Percentiles rank a stretch among this genome's conserved stretches.
phyloP scores from a whole-genome alignment of 2,113 vertebrate species.

The Bujurquina vittata region DNA sequence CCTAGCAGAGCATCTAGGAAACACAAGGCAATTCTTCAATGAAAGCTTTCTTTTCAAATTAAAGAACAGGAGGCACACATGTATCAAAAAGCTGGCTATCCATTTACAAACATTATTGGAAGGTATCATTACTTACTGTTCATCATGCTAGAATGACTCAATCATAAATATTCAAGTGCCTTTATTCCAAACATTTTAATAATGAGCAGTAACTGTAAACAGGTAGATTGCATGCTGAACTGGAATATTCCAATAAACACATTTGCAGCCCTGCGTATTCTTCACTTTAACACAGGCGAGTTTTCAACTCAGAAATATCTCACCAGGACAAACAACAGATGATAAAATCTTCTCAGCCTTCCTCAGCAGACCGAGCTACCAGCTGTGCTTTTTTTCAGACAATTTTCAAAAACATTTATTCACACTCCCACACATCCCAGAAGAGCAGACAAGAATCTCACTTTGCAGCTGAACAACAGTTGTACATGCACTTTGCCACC shows the following conservation, averaged over 20 bases:
- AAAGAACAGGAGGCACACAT: neutral
- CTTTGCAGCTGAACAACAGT: neutral
- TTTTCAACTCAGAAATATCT: slow-evolving; percentile 2
- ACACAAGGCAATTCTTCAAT: too few relatives aligned
- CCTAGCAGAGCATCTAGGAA: neutral
- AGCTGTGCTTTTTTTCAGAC: slow-evolving; percentile 10
- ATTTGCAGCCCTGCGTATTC: neutral
- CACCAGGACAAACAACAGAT: slow-evolving; percentile 9
- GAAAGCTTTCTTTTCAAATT: too few relatives aligned
- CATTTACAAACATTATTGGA: neutral
- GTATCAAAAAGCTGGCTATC: neutral
- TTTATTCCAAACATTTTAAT: neutral
- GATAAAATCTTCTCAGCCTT: neutral
- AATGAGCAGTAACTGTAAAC: neutral
- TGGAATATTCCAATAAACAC: neutral
- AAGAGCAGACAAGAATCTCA: neutral
- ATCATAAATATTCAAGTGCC: neutral
- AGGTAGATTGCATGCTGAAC: neutral
- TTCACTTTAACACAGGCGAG: neutral
- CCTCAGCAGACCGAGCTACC: neutral
- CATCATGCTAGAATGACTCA: neutral
- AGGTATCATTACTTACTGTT: neutral
- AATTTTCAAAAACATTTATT: slow-evolving; percentile 2
- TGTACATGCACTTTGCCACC: neutral
- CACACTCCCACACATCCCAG: neutral